Base-by-base conservation (phyloP, 1,140 invertebrate species). In the Pinna nobilis region DNA sequence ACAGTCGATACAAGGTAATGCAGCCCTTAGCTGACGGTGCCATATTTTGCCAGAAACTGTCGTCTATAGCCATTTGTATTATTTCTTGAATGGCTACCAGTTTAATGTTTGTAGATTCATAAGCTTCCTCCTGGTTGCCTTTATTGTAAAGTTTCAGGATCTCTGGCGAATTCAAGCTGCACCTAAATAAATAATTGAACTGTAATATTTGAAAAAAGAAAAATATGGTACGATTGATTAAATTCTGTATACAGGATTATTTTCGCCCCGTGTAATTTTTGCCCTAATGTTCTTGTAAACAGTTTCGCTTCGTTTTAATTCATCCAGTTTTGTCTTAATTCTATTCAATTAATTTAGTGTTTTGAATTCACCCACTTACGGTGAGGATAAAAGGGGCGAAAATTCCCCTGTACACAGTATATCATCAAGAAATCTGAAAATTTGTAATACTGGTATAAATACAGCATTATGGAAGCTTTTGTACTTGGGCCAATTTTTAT, bases 21-120 rank as follows among this genome's bases (percentile, higher is more conserved):
- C 83, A 85, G 2, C 84, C 87, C 80, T 88, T 88, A 30, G 82
- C 85, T 33, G 85, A 83, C 20, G 86, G 86, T n/a, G 87, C 86
- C 70, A 88, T 57, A 32, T 74, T 67, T 11, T 66, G 66, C 87
- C 87, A 88, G 1, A 87, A 41, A 13, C 80, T 68, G 28, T 69
- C 60, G 9, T 84, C 70, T 15, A 28, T 25, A 9, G 53, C 70
- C 61, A 87, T 49, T 30, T 30, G 64, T 7, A 82, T 44, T 3
- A 84, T 74, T 15, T 82, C 65, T 23, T 77, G 37, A 0, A 82
- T 13, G 0, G 82, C 70, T 7, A 88, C 23, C 49, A 87, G 55
- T 59, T 71, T 74, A 39, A 89, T 86, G 32, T 69, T 78, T 18
- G 84, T 86, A 28, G 87, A 85, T 67, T 89, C 88, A 64, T 87